Conservation (phyloP, 1,140 invertebrate genomes). For the Heliconius eleuchia region DNA sequence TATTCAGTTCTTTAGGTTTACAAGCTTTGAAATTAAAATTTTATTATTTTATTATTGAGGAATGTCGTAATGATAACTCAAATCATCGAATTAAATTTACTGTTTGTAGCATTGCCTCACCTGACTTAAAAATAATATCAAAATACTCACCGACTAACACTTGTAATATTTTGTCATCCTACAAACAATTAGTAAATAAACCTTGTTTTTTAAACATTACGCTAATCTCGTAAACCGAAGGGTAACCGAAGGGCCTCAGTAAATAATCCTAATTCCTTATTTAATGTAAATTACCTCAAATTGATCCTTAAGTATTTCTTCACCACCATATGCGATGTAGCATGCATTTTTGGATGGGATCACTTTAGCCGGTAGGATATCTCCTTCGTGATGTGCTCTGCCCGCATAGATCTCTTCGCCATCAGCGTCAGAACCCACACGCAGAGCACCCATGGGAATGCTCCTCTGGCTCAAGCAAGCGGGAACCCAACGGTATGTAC, state of each 20-base stretch:
- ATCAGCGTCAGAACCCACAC: constrained; percentile 87
- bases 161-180: neutral
- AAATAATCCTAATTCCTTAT: neutral
- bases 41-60: too few species aligned
- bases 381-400: constrained; percentile 86
- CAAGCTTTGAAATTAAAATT: too few species aligned
- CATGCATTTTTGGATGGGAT: constrained; percentile 85
- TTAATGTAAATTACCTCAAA: constrained; percentile 83
- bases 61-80: neutral
- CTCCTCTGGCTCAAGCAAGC: constrained; percentile 74
- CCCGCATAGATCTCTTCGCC: constrained; percentile 89
- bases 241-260: neutral
- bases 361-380: constrained; percentile 89
- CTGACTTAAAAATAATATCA: neutral
- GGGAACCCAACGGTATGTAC: constrained; percentile 76
- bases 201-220: neutral
- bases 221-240: neutral
- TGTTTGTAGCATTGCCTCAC: neutral
- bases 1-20: neutral
- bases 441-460: constrained; percentile 82
- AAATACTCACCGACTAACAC: neutral
- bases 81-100: neutral
- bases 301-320: constrained; percentile 83
- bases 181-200: neutral
- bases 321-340: constrained; percentile 85